Base-by-base conservation (phyloP, 2,888 invertebrate species). In the Steromphala cineraria region DNA sequence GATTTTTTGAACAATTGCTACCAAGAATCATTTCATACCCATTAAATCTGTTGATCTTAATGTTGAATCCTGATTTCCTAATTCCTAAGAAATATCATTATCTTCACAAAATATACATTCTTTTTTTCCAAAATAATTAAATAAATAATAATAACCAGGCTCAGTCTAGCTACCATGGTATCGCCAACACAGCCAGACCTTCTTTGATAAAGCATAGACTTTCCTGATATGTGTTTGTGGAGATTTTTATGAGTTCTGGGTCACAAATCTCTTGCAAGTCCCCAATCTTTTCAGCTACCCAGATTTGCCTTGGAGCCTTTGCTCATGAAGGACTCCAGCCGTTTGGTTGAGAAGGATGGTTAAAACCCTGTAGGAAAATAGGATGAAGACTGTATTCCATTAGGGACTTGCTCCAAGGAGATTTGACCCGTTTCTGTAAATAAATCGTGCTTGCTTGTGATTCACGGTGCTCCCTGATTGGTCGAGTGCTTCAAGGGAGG, bases 381-480 rank as follows among this genome's bases (percentile, higher is more conserved):
- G 62, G 28, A 28, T 24, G 62, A 15, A 62, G 62, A 62, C 62
- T 28, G 71, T 31, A 40, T 71, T 36, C 71, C 71, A 71, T 71
- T 71, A 71, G 71, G 40, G 24, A 40, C 36, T 40, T 71, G 71
- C 71, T 71, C 36, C 71, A 40, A 36, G 71, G 71, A 19, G 71
- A 71, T 71, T 36, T 71, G 71, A 71, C 71, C 71, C 71, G 71
- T 36, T 36, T 71, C 71, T 71, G 71, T 71, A 71, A 71, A 71
- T 71, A 71, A 36, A 71, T 71, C 71, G 36, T 71, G 71, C 71
- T 71, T 28, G n/a, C 13, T 28, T 62, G 62, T 62, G 62, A 62
- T 62, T 71, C 71, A 71, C 36, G 4, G 40, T 15, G 19, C 40
- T 19, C n/a, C 19, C 71, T 36, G 71, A 71, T 71, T 71, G 71